These are phyloP conservation scores for Melolontha melolontha DNA, from an alignment of 2,888 invertebrate genomes.

Conservation along the genomic window DNA sequence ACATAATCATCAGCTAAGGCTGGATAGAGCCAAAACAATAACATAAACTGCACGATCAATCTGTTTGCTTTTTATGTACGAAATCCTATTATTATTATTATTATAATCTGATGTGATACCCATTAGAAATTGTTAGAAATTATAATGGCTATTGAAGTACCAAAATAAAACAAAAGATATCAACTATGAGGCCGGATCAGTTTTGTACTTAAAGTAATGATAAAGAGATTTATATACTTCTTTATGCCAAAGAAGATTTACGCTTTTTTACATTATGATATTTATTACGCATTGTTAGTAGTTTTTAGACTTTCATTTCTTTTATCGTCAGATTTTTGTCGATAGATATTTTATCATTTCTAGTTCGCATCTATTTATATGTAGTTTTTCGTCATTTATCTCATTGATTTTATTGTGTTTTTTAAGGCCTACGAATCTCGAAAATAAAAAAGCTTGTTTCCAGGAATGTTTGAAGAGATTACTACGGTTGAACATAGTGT, in stretches of 20 bases:
- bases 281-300: slow-evolving; percentile 42
- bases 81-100: slow-evolving; percentile 41
- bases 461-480: slow-evolving; percentile 41
- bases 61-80: slow-evolving; percentile 61
- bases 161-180: slow-evolving; percentile 22
- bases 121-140: slow-evolving; percentile 53
- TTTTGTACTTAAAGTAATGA: slow-evolving; percentile 44
- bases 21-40: background rate
- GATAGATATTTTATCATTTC: slow-evolving; percentile 24
- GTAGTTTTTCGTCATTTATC: slow-evolving; percentile 11
- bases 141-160: slow-evolving; percentile 37
- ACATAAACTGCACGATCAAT: slow-evolving; percentile 57
- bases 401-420: too few relatives aligned
- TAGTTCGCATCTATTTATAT: slow-evolving; percentile 29
- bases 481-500: slow-evolving; percentile 36
- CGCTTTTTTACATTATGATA: slow-evolving; percentile 43
- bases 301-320: slow-evolving; percentile 26
- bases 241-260: slow-evolving; percentile 47
- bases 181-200: slow-evolving; percentile 36
- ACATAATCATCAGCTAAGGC: background rate
- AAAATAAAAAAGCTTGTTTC: slow-evolving; percentile 29
- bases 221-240: slow-evolving; percentile 39
- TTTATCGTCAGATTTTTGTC: slow-evolving; percentile 28
- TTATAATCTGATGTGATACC: slow-evolving; percentile 62
- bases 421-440: slow-evolving; percentile 41